Evolutionary conservation across 2,888 invertebrate genomes (phyloP), one percentile per base, ranked within the genome.

Genomic region (Slavum lentiscoides): DNA sequence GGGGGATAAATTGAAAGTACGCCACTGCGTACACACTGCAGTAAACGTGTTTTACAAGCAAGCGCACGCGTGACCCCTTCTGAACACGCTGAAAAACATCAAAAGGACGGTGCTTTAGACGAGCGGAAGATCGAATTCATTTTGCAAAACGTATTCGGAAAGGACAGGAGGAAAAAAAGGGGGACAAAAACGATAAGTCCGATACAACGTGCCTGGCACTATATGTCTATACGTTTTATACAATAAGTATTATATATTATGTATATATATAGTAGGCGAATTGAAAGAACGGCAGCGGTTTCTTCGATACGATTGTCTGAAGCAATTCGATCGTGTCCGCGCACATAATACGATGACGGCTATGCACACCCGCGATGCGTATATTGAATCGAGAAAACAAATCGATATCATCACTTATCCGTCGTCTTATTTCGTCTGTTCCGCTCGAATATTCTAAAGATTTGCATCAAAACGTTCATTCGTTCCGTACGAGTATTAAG

Each of bases 101-200:
- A 49, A 15, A 49, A 15, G 49, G 49, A 49, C 49, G 49, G 11
- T 43, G 43, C 43, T 7, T 43, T 39, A 66, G 49, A 23, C 49
- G 9, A 21, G 49, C 6, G 15, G 17, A 23, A 21, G 21, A n/a
- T n/a, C n/a, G 6, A 43, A 43, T 59, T 61, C 23, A 59, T 59
- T 72, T 72, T 61, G 4, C 23, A 39, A 21, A 19, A 37, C 58
- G 9, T 30, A 1, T 17, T 30, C 15, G 55, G 37, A 5, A 30
- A n/a, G 21, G 72, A 43, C 9, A n/a, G n/a, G 9, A 59, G 39
- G 43, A 43, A 39, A 4, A 70, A 59, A 39, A 21, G 21, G 11
- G 17, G 43, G 19, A 72, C 59, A 61, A 59, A 61, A 61, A 11
- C 23, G 68, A 53, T 53, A 67, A 21, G 67, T 67, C 21, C 43